Evolutionary conservation across 2,797 vertebrate genomes (phyloP), one percentile per base, ranked within the genome.

Genomic region (Rallus crepitans): DNA sequence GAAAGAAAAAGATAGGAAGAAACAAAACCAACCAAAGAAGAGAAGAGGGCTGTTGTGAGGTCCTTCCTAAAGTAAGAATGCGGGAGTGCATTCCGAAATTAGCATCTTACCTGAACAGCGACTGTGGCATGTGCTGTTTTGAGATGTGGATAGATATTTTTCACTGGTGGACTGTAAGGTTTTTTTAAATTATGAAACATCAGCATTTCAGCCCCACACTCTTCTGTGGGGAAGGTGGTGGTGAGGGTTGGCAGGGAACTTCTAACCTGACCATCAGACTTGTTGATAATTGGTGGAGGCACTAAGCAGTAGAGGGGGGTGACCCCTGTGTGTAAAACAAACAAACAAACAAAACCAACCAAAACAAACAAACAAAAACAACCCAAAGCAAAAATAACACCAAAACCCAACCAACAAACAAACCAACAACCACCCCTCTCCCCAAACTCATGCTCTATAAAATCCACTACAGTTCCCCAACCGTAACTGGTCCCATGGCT

Each of bases 181-280:
- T 73, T 76, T 75, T 76, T 71, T 25, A 2, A 39, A 24, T 55
- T 53, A 23, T 0, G 0, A 47, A 50, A 45, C 17, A 3, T 60
- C 52, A 64, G 5, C 3, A 7, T 15, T 23, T 68, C 12, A 42
- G 8, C 9, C 3, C 1, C 4, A 24, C 2, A 2, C 1, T 73
- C 10, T 52, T 80, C 70, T 68, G 11, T 53, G 37, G 20, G 18
- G 20, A 28, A 39, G 1, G 18, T 7, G n/a, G 18, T 55, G 25
- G 37, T 57, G 30, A 73, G 20, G 3, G 4, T 33, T 86, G 25
- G 2, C 37, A 63, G n/a, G n/a, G 35, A 37, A 20, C 23, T 82
- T 87, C 75, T 81, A 83, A n/a, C 17, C 10, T 8, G 19, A 37
- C 72, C 4, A 1, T 75, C 23, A 2, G 4, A 18, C 15, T 60